Base-by-base conservation (phyloP, 1,140 invertebrate species). In the Brachionus rotundiformis region DNA sequence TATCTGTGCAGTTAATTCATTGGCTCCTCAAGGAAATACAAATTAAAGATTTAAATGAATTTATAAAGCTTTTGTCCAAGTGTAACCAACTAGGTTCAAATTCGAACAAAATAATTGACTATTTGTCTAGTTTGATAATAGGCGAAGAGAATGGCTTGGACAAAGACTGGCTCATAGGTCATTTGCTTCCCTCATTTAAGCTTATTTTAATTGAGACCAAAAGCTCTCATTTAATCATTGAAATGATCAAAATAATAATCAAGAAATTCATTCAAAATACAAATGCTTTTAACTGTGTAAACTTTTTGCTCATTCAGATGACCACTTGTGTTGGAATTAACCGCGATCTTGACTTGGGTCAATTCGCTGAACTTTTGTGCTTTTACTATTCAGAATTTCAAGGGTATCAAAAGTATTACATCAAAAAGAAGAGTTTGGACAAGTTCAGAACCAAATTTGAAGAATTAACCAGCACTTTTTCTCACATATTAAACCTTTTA, bases 401-500 rank as follows among this genome's bases (percentile, higher is more conserved):
- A 23, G 1, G 33, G 16, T 19, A 68, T 68, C 63, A 68, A 68
- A 68, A 68, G 33, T 68, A 31, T 68, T 68, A 36, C 23, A 68
- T 68, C n/a, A 68, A 68, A 29, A 68, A 68, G 36, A 68, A 68
- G 8, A 68, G 36, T 68, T 36, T 68, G 29, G 29, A 36, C n/a
- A 33, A 68, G 19, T 68, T 68, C 16, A 68, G 19, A 19, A 2
- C 27, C 8, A 68, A 68, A 36, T 33, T 13, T 8, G 8, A 19
- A 3, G 63, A 68, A 8, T 36, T 68, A 2, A 36, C 29, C 1
- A 3, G 0, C 1, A 68, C 63, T 36, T 36, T 68, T 16, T 13
- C 31, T 23, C 33, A 36, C 1, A 68, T 68, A 39, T 68, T 68
- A 36, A n/a, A 36, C 2, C n/a, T 19, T 33, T 2, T 68, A 11